Percentiles rank a stretch among this genome's conserved stretches.
Evolutionary conservation across 2,888 invertebrate genomes (phyloP).

Genomic region (Coelogynopora nodosa): DNA sequence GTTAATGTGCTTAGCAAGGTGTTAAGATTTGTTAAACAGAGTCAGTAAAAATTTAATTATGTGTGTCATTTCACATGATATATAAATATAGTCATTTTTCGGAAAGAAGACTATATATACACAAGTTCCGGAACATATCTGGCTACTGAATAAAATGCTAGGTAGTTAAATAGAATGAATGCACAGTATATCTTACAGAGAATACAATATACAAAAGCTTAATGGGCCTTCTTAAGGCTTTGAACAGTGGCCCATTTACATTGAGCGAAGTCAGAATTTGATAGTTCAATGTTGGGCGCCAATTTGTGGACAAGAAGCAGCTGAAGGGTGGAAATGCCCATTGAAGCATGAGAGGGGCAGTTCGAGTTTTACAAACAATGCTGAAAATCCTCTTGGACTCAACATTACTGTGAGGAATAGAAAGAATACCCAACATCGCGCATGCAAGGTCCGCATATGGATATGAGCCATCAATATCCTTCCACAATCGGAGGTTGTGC

Average conservation of each 20-base stretch:
- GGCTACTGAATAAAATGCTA: neutral
- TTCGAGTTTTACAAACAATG: too few relatives aligned
- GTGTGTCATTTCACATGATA: neutral
- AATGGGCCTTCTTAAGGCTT: neutral
- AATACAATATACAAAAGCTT: neutral
- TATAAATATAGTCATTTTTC: neutral
- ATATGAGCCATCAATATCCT: too few relatives aligned
- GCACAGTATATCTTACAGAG: neutral
- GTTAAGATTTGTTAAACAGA: too few relatives aligned
- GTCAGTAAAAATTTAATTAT: neutral
- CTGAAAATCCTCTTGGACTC: too few relatives aligned
- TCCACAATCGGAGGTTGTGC: too few relatives aligned
- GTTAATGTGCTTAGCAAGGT: too few relatives aligned
- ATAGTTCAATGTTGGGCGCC: constrained; percentile 23
- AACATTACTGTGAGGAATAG: too few relatives aligned
- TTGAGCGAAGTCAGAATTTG: neutral
- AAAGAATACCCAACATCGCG: too few relatives aligned
- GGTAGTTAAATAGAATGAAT: neutral
- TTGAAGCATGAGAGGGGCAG: too few relatives aligned
- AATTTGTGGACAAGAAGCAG: neutral
- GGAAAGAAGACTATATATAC: neutral
- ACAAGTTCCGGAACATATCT: neutral
- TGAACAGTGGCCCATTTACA: neutral
- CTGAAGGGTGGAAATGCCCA: constrained; percentile 3
- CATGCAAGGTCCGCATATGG: too few relatives aligned